Conservation (phyloP, 2,113 vertebrate genomes). For the Xiphias gladius region DNA sequence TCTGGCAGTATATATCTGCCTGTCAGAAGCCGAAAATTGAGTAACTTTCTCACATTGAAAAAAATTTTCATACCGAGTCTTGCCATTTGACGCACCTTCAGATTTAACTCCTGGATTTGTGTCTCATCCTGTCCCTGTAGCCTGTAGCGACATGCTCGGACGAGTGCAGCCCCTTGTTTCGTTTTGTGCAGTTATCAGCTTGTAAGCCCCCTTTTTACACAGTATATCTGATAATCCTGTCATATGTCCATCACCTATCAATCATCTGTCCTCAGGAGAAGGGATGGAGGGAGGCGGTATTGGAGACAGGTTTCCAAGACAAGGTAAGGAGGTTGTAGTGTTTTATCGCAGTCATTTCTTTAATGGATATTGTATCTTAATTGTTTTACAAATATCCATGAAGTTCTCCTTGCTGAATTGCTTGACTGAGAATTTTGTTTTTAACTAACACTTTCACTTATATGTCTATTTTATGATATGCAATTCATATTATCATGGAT, state of each 20-base stretch:
- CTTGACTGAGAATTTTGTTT: not conserved
- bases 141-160: not conserved
- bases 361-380: not conserved
- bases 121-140: not conserved
- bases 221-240: not conserved
- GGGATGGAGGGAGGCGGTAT: constrained; percentile 93
- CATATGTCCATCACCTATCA: constrained; percentile 26
- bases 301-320: constrained; percentile 93
- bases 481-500: not conserved
- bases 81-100: not conserved
- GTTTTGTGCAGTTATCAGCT: not conserved
- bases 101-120: not conserved
- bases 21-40: not conserved
- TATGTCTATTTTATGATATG: constrained; percentile 1
- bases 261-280: constrained; percentile 86
- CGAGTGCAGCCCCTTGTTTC: not conserved
- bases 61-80: not conserved
- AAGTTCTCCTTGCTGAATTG: not conserved
- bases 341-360: not conserved
- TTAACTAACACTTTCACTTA: not conserved
- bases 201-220: not conserved
- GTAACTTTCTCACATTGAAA: not conserved
- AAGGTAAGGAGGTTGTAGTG: constrained; percentile 83
- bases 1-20: not conserved
- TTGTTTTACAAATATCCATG: not conserved